Evolutionary conservation across 2,113 vertebrate genomes (phyloP).

Genomic region (Pterophyllum scalare): DNA sequence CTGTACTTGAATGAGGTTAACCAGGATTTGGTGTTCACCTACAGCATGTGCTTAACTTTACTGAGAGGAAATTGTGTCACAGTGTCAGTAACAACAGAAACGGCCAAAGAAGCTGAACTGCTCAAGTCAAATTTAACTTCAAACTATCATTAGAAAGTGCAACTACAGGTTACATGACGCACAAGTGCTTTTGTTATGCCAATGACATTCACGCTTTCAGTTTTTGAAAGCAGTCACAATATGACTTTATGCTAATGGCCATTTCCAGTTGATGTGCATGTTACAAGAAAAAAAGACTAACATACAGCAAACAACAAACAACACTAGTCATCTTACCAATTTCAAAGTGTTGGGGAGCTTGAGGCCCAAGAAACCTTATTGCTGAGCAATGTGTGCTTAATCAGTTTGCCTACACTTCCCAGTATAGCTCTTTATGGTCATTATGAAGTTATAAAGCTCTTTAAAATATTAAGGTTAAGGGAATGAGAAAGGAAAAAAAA

Average conservation of each 20-base stretch:
- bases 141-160: neutral
- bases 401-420: conserved; percentile 5
- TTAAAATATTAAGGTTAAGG: conserved; percentile 68
- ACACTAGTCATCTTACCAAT: neutral
- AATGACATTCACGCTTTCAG: neutral
- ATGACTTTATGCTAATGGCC: neutral
- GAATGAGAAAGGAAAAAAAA: conserved; percentile 33
- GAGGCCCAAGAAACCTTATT: neutral
- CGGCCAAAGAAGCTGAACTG: neutral
- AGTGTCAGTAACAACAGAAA: neutral
- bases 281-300: neutral
- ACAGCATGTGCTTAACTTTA: neutral
- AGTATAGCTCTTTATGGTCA: conserved; percentile 5
- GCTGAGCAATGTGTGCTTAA: conserved; percentile 13
- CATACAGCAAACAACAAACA: neutral
- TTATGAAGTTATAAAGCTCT: conserved; percentile 69
- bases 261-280: neutral
- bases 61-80: neutral
- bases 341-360: neutral
- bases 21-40: neutral
- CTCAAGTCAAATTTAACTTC: neutral
- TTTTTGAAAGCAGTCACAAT: neutral
- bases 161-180: neutral
- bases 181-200: neutral
- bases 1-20: neutral